Percentiles rank a stretch among this genome's conserved stretches.
Evolutionary conservation across 2,113 vertebrate genomes (phyloP).

Genomic region (Entomyzon cyanotis): DNA sequence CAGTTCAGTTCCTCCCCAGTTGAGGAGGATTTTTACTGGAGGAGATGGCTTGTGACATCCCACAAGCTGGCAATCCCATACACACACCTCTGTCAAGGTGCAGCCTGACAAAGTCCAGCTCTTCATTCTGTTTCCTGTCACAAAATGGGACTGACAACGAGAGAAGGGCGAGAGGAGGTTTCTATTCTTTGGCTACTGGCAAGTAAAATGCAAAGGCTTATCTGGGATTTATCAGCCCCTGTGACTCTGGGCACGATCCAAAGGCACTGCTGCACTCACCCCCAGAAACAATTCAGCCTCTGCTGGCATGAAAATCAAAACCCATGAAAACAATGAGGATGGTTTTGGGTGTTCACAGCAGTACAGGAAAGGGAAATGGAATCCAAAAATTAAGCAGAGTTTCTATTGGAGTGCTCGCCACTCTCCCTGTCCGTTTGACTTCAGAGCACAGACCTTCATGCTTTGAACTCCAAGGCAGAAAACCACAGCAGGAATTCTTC

Average conservation of each 20-base stretch:
- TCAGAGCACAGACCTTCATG: not conserved
- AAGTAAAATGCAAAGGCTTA: not conserved
- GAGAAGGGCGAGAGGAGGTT: not conserved
- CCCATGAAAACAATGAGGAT: not conserved
- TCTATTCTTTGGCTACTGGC: not conserved
- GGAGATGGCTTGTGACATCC: not conserved
- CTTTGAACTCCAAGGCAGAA: not conserved
- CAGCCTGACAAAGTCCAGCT: not conserved
- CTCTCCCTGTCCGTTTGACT: fast-evolving
- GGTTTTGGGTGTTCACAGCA: not conserved
- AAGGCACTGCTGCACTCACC: not conserved
- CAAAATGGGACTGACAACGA: fast-evolving
- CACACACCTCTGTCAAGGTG: not conserved
- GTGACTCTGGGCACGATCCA: not conserved
- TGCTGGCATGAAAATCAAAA: not conserved
- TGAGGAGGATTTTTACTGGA: not conserved
- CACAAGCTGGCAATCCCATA: not conserved
- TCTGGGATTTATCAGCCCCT: not conserved
- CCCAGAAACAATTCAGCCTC: not conserved
- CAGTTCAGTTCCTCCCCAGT: not conserved
- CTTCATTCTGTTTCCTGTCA: not conserved
- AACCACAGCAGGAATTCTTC: not conserved
- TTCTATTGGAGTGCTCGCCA: not conserved
- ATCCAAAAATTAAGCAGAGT: not conserved
- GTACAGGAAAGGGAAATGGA: constrained; percentile 3